Evolutionary conservation across 1,140 invertebrate species (phyloP), one percentile per base, ranked within the genome.

Genomic region (Plutomurus gul): DNA sequence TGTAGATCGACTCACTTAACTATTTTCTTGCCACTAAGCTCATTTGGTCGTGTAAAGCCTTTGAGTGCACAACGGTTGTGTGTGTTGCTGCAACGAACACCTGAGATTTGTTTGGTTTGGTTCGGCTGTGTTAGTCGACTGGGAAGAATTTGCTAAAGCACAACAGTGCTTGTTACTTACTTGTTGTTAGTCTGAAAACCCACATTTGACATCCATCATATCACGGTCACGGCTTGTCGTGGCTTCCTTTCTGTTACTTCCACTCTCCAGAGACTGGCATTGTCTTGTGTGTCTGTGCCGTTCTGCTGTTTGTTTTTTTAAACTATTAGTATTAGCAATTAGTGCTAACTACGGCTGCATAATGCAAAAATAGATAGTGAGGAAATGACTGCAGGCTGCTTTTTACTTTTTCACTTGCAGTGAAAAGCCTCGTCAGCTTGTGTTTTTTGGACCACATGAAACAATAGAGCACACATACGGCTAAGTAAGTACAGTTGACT

Each of bases 181-280:
- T 75, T 51, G 76, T 77, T 77, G 77, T 56, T 79, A 75, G 77
- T 72, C 75, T 77, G 72, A 74, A 81, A 78, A 81, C 80, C 77
- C 76, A 74, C 43, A 81, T 81, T 78, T 78, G 75, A 81, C 77
- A 76, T 78, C 46, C 77, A 76, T 49, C 56, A 65, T 65, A 65
- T 65, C 74, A 78, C 74, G 77, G 70, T 79, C 75, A 82, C 73
- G 80, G 75, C 56, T 33, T 36, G 56, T 65, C 25, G 30, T 65
- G 27, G n/a, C 27, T 65, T 65, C 76, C 78, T 81, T 81, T 81
- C 80, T 74, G 73, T 81, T 78, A 51, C 76, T 78, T 76, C 65
- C 56, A 51, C 27, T 74, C 20, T 70, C 8, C 16, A 5, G 13
- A 22, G 40, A 13, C 37, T 56, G 27, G 4, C 70, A 18, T n/a